These are phyloP conservation scores for Gorilla gorilla DNA, from an alignment of 2,113 vertebrate species.

Conservation along the genomic window DNA sequence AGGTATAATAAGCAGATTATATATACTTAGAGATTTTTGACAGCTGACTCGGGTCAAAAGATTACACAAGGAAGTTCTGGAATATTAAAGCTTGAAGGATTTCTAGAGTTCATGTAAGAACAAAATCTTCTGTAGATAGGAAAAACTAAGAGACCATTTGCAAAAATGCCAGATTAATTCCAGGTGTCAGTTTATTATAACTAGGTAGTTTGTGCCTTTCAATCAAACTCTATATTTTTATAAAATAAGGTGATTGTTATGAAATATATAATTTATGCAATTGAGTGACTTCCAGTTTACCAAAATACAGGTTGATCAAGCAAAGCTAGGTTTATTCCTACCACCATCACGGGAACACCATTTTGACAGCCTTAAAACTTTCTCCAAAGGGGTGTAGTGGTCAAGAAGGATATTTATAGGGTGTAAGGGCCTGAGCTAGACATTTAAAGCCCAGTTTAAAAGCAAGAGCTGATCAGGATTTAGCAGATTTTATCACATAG, in stretches of 20 bases:
- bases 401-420: not conserved
- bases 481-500: not conserved
- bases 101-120: not conserved
- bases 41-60: not conserved
- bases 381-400: not conserved
- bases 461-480: not conserved
- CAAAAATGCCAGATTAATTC: not conserved
- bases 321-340: not conserved
- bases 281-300: not conserved
- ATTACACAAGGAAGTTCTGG: not conserved
- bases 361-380: not conserved
- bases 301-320: not conserved
- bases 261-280: not conserved
- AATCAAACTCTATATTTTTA: not conserved
- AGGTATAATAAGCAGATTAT: not conserved
- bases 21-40: not conserved
- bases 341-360: not conserved
- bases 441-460: conserved; percentile 14
- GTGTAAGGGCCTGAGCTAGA: not conserved
- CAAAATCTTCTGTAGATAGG: not conserved
- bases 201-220: not conserved
- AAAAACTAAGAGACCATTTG: not conserved
- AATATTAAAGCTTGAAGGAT: not conserved
- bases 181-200: not conserved
- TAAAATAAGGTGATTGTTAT: not conserved